Percentiles rank a stretch among this genome's conserved stretches.
phyloP scores from a whole-genome alignment of 2,113 vertebrate species.

The Garra rufa region DNA sequence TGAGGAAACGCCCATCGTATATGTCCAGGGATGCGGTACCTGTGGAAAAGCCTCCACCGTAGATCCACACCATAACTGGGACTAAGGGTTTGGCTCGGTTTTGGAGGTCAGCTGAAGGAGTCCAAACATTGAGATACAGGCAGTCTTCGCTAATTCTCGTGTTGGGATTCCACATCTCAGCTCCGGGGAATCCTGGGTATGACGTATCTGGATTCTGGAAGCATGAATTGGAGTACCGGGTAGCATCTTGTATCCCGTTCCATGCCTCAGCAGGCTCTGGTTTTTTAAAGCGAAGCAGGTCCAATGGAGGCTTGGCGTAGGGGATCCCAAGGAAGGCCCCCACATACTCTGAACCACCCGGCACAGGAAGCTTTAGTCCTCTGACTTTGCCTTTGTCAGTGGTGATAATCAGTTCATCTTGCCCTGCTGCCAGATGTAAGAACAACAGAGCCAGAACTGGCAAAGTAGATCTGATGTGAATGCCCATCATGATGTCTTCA shows the following conservation, averaged over 20 bases:
- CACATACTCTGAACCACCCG: constrained; percentile 68
- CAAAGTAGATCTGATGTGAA: background rate
- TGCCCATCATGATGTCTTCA: constrained; percentile 27
- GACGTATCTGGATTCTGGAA: constrained; percentile 76
- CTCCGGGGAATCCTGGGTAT: constrained; percentile 83
- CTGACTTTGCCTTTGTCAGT: constrained; percentile 82
- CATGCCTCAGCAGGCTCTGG: constrained; percentile 78
- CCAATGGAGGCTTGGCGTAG: constrained; percentile 84
- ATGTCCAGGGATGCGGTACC: constrained; percentile 84
- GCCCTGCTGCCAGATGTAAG: constrained; percentile 54
- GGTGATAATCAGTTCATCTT: constrained; percentile 76
- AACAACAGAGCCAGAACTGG: constrained; percentile 51
- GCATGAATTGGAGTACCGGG: constrained; percentile 80
- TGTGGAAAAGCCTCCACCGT: constrained; percentile 82
- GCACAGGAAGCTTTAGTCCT: constrained; percentile 77
- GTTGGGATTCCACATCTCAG: constrained; percentile 94
- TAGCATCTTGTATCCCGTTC: constrained; percentile 77
- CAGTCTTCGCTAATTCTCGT: constrained; percentile 90
- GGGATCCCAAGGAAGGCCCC: constrained; percentile 89
- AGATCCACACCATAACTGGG: constrained; percentile 91
- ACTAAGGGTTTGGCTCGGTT: constrained; percentile 60
- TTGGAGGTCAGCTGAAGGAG: constrained; percentile 79
- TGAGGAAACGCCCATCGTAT: constrained; percentile 88
- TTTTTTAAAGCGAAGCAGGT: constrained; percentile 81
- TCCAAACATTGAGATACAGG: constrained; percentile 90